These are phyloP conservation scores for Lithophane ornitopus DNA, from an alignment of 2,888 invertebrate species.

Conservation along the genomic window DNA sequence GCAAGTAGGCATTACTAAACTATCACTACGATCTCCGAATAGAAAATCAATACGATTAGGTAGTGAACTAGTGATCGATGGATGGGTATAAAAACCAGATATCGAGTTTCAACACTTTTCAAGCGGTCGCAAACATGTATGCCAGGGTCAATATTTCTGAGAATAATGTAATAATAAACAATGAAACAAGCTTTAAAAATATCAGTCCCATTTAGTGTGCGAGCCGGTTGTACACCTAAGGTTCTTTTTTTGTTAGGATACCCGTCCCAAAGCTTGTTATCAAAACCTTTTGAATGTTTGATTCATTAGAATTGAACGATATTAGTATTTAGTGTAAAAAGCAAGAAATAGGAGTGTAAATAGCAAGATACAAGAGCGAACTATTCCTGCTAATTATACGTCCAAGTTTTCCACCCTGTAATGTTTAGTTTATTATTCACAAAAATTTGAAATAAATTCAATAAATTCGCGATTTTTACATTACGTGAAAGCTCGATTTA, in stretches of 20 bases:
- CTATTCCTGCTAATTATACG: neutral
- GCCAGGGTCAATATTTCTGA: conserved; percentile 7
- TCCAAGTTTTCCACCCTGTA: neutral
- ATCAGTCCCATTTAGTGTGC: conserved; percentile 6
- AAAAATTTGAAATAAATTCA: neutral
- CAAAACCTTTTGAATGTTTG: neutral
- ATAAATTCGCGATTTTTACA: conserved; percentile 33
- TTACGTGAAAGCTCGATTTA: conserved; percentile 48
- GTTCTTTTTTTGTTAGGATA: too few relatives aligned
- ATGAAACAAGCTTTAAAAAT: conserved; percentile 6
- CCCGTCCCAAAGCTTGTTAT: neutral
- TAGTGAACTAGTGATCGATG: too few relatives aligned
- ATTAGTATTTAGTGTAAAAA: neutral
- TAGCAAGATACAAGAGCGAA: neutral
- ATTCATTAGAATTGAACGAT: neutral
- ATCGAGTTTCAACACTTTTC: neutral
- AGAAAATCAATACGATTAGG: neutral
- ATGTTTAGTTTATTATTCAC: neutral
- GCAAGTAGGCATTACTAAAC: neutral
- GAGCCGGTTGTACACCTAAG: neutral
- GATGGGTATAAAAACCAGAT: neutral
- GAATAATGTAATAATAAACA: conserved; percentile 6
- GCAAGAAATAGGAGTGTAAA: neutral
- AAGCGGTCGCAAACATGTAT: neutral
- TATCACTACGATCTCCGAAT: neutral